Evolutionary conservation across 2,888 invertebrate genomes (phyloP).

Genomic region (Polydrusus tereticollis): DNA sequence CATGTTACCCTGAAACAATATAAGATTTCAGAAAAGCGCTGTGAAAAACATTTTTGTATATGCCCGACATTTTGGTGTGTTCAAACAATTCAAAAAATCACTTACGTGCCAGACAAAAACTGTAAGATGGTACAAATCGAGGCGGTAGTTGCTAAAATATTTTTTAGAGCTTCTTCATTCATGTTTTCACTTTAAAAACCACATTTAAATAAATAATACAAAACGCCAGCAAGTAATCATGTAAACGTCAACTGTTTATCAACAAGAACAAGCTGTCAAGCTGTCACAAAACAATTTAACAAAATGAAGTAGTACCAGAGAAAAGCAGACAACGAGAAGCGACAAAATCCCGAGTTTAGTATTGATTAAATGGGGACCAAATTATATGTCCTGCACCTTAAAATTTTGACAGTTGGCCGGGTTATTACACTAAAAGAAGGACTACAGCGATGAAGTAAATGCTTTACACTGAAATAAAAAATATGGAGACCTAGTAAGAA

Average conservation of each 20-base stretch:
- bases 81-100: slow-evolving; percentile 53
- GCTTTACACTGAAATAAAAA: too few relatives aligned
- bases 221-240: too few relatives aligned
- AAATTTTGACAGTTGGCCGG: too few relatives aligned
- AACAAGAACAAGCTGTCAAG: not conserved
- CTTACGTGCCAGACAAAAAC: slow-evolving; percentile 90
- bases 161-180: slow-evolving; percentile 65
- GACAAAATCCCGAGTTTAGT: too few relatives aligned
- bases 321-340: not conserved
- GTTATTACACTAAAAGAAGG: too few relatives aligned
- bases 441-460: too few relatives aligned
- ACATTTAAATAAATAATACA: not conserved
- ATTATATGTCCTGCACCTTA: too few relatives aligned
- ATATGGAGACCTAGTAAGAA: too few relatives aligned
- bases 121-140: slow-evolving; percentile 85
- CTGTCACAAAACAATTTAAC: too few relatives aligned
- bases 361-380: too few relatives aligned
- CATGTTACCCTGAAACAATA: slow-evolving; percentile 78
- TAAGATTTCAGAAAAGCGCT: not conserved
- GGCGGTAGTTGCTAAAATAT: slow-evolving; percentile 72
- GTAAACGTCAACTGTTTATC: slow-evolving; percentile 18
- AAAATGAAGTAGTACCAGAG: too few relatives aligned
- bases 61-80: not conserved
- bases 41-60: too few relatives aligned
- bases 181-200: slow-evolving; percentile 55